These are phyloP conservation scores for Pogonognathellus flavescens DNA, from an alignment of 1,140 invertebrate species.

Conservation along the genomic window DNA sequence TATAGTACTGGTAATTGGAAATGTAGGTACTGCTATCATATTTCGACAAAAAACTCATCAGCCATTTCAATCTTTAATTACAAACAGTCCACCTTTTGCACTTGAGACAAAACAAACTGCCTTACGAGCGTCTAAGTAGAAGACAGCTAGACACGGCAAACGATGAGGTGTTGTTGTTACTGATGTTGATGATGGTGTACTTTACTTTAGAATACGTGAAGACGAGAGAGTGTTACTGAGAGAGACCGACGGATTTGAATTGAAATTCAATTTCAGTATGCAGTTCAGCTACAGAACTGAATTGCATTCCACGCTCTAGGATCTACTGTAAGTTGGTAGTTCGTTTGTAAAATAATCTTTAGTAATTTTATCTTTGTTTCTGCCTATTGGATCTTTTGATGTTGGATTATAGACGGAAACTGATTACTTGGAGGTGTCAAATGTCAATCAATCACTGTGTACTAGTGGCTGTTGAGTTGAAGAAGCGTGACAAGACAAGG, in stretches of 20 bases:
- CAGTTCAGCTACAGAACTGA: conserved; percentile 3
- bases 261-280: conserved; percentile 9
- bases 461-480: conserved; percentile 43
- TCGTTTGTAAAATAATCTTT: neutral
- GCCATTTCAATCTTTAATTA: conserved; percentile 41
- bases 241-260: conserved; percentile 8
- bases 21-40: neutral
- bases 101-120: conserved; percentile 13
- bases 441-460: conserved; percentile 59
- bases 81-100: conserved; percentile 7
- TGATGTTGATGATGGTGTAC: neutral
- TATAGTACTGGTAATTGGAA: neutral
- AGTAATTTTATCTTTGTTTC: conserved; percentile 12
- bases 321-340: neutral
- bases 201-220: neutral
- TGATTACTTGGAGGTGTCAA: conserved; percentile 54
- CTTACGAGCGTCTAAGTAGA: neutral
- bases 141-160: neutral
- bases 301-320: neutral
- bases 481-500: conserved; percentile 35
- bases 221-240: neutral
- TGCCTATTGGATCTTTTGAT: neutral
- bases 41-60: conserved; percentile 28
- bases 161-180: neutral
- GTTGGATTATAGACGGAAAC: conserved; percentile 1